These are phyloP conservation scores for Drosophila azteca DNA, from an alignment of 1,140 invertebrate species.

Conservation along the genomic window DNA sequence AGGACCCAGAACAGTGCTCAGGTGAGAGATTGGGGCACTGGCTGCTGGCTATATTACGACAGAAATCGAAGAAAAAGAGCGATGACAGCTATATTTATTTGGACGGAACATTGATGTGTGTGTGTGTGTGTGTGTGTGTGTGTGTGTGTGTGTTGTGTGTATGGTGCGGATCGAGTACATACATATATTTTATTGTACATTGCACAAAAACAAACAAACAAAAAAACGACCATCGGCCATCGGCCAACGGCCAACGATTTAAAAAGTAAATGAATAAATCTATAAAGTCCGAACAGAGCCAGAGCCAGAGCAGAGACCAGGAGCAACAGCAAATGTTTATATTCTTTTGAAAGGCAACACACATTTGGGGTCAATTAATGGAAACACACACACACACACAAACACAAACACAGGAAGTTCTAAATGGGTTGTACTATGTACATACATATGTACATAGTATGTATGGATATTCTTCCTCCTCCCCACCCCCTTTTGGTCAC, in stretches of 20 bases:
- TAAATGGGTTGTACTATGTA: background rate
- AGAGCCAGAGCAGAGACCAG: too few species aligned
- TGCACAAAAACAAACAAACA: slow-evolving; percentile 59
- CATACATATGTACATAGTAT: too few species aligned
- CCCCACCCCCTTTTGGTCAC: slow-evolving; percentile 1
- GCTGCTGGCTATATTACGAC: slow-evolving; percentile 16
- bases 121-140: slow-evolving; percentile 12
- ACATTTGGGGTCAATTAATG: slow-evolving; percentile 67
- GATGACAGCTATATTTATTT: slow-evolving; percentile 51
- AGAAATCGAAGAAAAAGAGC: slow-evolving; percentile 19
- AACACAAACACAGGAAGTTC: slow-evolving; percentile 19
- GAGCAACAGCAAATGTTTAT: slow-evolving; percentile 58
- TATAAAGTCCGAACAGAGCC: slow-evolving; percentile 33
- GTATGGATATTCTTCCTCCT: too few species aligned
- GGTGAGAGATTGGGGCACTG: slow-evolving; percentile 15
- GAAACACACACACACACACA: slow-evolving; percentile 37
- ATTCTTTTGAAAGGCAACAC: slow-evolving; percentile 23
- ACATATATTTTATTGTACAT: slow-evolving; percentile 52
- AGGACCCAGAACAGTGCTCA: slow-evolving; percentile 1
- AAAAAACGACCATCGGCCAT: too few species aligned
- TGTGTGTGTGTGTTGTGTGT: slow-evolving; percentile 19
- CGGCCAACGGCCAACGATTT: background rate
- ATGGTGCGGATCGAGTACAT: slow-evolving; percentile 22
- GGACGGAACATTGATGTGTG: slow-evolving; percentile 32
- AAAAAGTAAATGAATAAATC: slow-evolving; percentile 23